Evolutionary conservation across 1,140 invertebrate genomes (phyloP), one percentile per base, ranked within the genome.

Genomic region (Kradibia gibbosae): DNA sequence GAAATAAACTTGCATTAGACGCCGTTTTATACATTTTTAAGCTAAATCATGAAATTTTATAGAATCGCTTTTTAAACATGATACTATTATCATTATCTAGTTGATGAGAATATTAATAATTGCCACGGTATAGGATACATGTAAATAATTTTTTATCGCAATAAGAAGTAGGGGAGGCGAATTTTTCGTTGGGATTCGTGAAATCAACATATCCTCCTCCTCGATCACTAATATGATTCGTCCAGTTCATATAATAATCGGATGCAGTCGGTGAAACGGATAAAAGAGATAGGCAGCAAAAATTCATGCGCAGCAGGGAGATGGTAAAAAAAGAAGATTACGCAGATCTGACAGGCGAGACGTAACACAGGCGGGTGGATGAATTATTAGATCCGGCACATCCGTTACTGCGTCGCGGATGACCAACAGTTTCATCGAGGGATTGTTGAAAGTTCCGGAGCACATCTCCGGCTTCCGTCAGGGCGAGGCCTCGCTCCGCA

Each of bases 381-480:
- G 90, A 91, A 87, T 91, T 91, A 91, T 91, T 90, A 90, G 88
- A 91, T 91, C 89, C 90, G 89, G 88, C 82, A 87, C 88, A 89
- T 91, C 91, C 90, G 89, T 88, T 89, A 90, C 88, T 89, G 88
- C 90, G 88, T 91, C 89, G 89, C 86, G 89, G 89, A 91, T 91
- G 90, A 91, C 90, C 90, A 91, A 91, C 91, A 91, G 90, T 90
- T 91, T 91, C 90, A 91, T 91, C 91, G 90, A 91, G 90, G 90
- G 89, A 91, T 91, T 91, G 91, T 91, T 91, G 90, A 91, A 91
- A 89, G 86, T 90, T 91, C 90, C 90, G 90, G 88, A 89, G 86
- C 90, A 91, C 90, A 91, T 91, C 91, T 91, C 91, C 91, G 88
- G 87, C 88, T 91, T 91, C 91, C 90, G 91, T 83, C 50, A 48